Percentiles rank a stretch among this genome's conserved stretches.
Evolutionary conservation across 2,797 vertebrate genomes (phyloP).

Genomic region (Balearica regulorum): DNA sequence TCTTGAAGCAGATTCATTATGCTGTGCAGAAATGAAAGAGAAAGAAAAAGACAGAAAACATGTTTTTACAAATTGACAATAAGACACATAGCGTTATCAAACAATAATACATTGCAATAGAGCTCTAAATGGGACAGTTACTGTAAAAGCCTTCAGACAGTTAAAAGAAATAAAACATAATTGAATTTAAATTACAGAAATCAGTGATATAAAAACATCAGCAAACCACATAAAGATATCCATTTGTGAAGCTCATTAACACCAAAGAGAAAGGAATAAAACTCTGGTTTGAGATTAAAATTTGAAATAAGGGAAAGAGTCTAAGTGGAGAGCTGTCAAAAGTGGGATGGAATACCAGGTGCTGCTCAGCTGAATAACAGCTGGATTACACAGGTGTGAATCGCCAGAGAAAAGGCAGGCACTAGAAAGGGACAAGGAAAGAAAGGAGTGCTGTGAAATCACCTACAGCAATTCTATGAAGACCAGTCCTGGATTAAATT

Average conservation of each 20-base stretch:
- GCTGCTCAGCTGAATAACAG: neutral
- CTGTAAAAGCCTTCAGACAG: neutral
- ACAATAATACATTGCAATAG: neutral
- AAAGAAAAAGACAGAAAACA: neutral
- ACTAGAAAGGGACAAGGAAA: neutral
- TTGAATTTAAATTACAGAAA: constrained; percentile 9
- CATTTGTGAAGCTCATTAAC: neutral
- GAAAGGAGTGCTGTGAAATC: neutral
- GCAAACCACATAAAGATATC: neutral
- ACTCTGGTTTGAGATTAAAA: neutral
- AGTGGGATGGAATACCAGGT: neutral
- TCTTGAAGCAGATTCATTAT: neutral
- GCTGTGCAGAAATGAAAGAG: neutral
- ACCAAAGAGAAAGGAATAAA: neutral
- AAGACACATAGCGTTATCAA: neutral
- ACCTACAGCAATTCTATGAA: neutral
- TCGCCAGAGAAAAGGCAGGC: neutral
- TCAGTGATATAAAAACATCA: neutral
- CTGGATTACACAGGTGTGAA: neutral
- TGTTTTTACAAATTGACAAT: neutral
- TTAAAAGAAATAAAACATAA: neutral
- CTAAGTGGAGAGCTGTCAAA: neutral
- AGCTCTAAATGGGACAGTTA: neutral
- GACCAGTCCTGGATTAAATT: neutral
- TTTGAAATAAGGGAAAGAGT: neutral